Evolutionary conservation across 2,113 vertebrate genomes (phyloP).

Genomic region (Zonotrichia leucophrys): DNA sequence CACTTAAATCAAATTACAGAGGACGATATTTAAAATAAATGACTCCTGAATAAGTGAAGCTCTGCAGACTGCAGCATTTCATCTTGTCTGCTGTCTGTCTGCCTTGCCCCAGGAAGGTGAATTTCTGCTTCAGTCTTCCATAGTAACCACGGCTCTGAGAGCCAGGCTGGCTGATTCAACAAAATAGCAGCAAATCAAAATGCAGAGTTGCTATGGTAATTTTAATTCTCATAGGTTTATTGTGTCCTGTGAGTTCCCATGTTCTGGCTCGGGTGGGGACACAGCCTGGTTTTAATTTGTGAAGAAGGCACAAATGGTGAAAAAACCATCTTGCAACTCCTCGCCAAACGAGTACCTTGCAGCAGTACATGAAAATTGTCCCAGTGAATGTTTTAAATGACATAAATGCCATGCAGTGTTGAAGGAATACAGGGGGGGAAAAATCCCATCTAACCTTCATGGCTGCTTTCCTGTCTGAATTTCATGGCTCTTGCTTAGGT

Average conservation of each 20-base stretch:
- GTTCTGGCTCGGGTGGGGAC: not conserved
- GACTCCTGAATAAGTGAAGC: not conserved
- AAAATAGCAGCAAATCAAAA: slow-evolving; percentile 18
- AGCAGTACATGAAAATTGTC: not conserved
- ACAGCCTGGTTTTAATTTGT: not conserved
- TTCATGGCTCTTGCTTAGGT: not conserved
- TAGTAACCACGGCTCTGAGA: not conserved
- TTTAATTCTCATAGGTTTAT: not conserved
- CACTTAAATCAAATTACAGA: not conserved
- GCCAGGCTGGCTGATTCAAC: not conserved
- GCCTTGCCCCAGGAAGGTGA: not conserved
- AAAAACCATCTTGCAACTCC: not conserved
- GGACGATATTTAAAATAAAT: not conserved
- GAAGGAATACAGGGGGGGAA: not conserved
- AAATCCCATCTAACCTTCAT: not conserved
- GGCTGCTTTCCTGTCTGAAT: not conserved
- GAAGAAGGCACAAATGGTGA: not conserved
- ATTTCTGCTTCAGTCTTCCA: not conserved
- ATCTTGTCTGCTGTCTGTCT: not conserved
- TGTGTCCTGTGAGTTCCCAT: not conserved
- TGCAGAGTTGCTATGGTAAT: slow-evolving; percentile 37
- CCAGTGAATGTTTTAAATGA: not conserved
- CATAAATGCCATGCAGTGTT: accelerated
- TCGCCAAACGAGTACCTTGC: not conserved
- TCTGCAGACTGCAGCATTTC: not conserved